phyloP scores from a whole-genome alignment of 2,888 invertebrate species.

The Noctua pronuba region DNA sequence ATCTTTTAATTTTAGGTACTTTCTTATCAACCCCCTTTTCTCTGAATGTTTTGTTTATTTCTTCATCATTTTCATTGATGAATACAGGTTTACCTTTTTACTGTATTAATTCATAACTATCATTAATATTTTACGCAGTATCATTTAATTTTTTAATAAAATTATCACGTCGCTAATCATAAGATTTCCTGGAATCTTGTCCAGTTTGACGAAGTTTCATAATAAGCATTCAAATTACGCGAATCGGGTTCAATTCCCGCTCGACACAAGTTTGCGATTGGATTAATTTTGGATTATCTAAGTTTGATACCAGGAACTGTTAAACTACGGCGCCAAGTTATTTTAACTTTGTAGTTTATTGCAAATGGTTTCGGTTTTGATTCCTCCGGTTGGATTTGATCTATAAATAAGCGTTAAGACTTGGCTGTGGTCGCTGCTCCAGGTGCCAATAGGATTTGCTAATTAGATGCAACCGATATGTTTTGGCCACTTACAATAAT shows the following conservation, averaged over 20 bases:
- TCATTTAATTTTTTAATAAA: conserved; percentile 23
- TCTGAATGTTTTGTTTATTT: neutral
- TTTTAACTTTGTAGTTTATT: conserved; percentile 65
- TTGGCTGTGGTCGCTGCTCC: conserved; percentile 43
- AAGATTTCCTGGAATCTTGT: conserved; percentile 41
- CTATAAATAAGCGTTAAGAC: conserved; percentile 57
- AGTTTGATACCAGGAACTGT: conserved; percentile 66
- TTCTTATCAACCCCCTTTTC: neutral
- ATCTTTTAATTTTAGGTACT: neutral
- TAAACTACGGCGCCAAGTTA: conserved; percentile 61
- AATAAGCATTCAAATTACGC: conserved; percentile 66
- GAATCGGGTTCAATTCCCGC: conserved; percentile 69
- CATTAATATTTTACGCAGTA: neutral
- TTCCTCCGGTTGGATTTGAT: conserved; percentile 42
- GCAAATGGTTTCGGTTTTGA: conserved; percentile 54
- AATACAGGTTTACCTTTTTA: neutral
- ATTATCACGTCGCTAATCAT: conserved; percentile 14
- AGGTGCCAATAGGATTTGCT: conserved; percentile 54
- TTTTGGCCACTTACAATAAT: conserved; percentile 29
- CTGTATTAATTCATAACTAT: neutral
- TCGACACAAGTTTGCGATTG: conserved; percentile 71
- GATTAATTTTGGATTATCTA: conserved; percentile 73
- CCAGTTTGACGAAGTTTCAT: conserved; percentile 60
- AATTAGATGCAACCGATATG: conserved; percentile 49
- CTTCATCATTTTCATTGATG: neutral